Evolutionary conservation across 1,140 invertebrate species (phyloP).

Genomic region (Pachyrhynchus sulphureomaculatus): DNA sequence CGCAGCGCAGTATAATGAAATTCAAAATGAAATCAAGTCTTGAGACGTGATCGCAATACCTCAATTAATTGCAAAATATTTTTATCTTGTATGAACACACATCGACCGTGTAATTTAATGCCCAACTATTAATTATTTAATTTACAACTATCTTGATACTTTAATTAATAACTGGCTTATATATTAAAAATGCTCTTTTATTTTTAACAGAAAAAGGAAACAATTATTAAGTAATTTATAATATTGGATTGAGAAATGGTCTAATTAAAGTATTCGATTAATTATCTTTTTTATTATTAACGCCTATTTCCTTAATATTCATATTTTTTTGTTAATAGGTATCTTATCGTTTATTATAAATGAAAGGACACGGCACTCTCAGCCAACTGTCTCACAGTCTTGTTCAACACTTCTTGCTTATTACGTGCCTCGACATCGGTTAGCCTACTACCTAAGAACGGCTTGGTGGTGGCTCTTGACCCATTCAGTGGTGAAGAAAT

Average conservation of each 20-base stretch:
- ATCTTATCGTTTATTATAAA: too few species aligned
- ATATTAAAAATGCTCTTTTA: background rate
- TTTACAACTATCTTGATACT: conserved; percentile 23
- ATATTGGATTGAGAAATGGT: background rate
- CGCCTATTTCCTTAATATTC: too few species aligned
- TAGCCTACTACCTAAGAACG: too few species aligned
- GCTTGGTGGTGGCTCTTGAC: too few species aligned
- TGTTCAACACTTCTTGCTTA: too few species aligned
- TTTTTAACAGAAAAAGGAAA: background rate
- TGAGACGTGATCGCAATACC: conserved; percentile 25
- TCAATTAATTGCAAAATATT: conserved; percentile 22
- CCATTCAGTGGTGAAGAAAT: too few species aligned
- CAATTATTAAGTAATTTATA: background rate
- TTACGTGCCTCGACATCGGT: too few species aligned
- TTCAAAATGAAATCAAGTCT: conserved; percentile 7
- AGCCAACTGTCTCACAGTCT: too few species aligned
- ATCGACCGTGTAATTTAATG: conserved; percentile 22
- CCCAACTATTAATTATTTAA: conserved; percentile 26
- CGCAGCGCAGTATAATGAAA: conserved; percentile 16
- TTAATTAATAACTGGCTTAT: conserved; percentile 22
- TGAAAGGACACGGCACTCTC: too few species aligned
- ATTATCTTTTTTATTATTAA: too few species aligned
- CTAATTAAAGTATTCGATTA: too few species aligned
- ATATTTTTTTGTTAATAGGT: too few species aligned
- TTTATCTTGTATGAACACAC: conserved; percentile 24